Percentiles rank a stretch among this genome's conserved stretches.
Conservation (phyloP, 2,113 vertebrate species). For the Phaethon lepturus region DNA sequence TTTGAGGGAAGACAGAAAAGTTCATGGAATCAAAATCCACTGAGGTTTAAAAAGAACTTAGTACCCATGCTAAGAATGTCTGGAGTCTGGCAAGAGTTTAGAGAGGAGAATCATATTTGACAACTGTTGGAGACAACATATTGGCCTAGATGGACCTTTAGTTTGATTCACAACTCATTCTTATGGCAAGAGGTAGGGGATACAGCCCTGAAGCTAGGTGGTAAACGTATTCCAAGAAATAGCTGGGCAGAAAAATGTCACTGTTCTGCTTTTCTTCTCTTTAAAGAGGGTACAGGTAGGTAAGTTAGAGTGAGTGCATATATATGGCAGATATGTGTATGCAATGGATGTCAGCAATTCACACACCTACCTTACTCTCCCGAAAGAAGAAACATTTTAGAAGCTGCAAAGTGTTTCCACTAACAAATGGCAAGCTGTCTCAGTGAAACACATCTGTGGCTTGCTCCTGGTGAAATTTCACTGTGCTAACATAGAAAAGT, state of each 20-base stretch:
- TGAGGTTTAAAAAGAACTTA: background rate
- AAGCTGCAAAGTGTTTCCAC: background rate
- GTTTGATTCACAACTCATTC: background rate
- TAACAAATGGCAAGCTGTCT: slow-evolving; percentile 15
- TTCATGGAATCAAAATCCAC: background rate
- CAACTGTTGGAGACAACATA: background rate
- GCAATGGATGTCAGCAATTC: background rate
- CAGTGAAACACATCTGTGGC: background rate
- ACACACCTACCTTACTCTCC: background rate
- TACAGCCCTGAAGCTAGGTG: background rate
- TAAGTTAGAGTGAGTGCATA: background rate
- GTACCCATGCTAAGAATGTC: background rate
- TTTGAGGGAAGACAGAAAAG: background rate
- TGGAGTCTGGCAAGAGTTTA: background rate
- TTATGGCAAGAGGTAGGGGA: background rate
- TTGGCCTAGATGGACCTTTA: background rate
- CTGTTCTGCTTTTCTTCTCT: background rate
- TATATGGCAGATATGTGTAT: background rate
- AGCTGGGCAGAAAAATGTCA: background rate
- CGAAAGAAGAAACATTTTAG: background rate
- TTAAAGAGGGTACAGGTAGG: background rate
- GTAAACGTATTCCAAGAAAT: background rate
- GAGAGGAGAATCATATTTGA: background rate
- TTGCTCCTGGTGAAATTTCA: slow-evolving; percentile 9
- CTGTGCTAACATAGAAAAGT: background rate